phyloP scores from a whole-genome alignment of 2,113 vertebrate species.

The Microtus pennsylvanicus region DNA sequence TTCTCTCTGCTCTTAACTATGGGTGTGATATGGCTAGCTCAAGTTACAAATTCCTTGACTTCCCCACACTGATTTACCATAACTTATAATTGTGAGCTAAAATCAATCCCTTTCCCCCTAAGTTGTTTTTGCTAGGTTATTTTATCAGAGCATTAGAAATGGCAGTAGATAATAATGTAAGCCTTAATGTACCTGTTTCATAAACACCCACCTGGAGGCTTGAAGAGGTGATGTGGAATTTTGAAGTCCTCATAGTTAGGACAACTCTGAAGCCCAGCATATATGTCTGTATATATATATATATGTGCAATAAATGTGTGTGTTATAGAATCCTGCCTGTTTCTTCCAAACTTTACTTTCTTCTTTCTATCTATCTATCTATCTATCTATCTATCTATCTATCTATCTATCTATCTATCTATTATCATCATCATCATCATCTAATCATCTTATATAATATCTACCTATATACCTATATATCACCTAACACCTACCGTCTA shows the following conservation, averaged over 20 bases:
- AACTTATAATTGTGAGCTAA: not conserved
- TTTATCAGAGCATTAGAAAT: not conserved
- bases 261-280: not conserved
- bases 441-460: too few species aligned
- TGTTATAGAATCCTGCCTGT: not conserved
- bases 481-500: too few species aligned
- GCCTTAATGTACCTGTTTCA: not conserved
- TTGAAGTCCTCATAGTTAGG: not conserved
- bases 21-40: not conserved
- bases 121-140: not conserved
- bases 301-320: not conserved
- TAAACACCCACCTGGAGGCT: not conserved
- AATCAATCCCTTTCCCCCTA: not conserved
- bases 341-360: constrained; percentile 51
- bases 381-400: too few species aligned
- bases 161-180: not conserved
- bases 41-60: not conserved
- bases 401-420: too few species aligned
- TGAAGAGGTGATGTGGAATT: not conserved
- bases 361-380: not conserved
- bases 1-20: not conserved
- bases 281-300: too few species aligned
- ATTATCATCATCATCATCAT: too few species aligned
- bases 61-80: not conserved
- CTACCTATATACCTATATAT: too few species aligned